A percentile compares a stretch with the other conserved stretches of the same genome.
Conservation (phyloP, 2,888 invertebrate species). For the Erebia palarica region DNA sequence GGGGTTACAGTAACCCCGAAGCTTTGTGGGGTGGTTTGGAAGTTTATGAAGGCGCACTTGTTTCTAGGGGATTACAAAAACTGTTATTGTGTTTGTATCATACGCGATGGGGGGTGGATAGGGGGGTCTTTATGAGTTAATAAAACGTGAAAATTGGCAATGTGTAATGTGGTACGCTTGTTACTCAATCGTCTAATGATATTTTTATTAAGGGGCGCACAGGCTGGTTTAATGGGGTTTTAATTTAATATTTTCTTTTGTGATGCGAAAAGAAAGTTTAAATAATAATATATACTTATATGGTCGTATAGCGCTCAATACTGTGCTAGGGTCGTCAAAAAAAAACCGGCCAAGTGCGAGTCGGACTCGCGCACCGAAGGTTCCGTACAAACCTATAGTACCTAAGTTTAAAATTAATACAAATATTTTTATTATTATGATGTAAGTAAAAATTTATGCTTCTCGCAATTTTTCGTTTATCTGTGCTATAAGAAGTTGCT, state of each 20-base stretch:
- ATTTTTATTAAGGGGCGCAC: constrained; percentile 59
- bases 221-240: constrained; percentile 46
- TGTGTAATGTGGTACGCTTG: constrained; percentile 48
- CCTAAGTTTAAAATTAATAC: no score
- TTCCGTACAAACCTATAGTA: no score
- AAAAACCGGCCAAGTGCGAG: no score
- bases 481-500: no score
- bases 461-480: no score
- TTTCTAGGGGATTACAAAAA: constrained; percentile 76
- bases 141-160: constrained; percentile 70
- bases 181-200: constrained; percentile 51
- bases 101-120: constrained; percentile 41
- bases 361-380: no score
- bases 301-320: no score
- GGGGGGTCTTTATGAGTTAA: constrained; percentile 71
- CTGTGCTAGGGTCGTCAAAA: no score
- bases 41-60: constrained; percentile 78
- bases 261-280: neutral
- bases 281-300: no score
- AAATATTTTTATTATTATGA: no score
- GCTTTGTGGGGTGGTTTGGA: constrained; percentile 74
- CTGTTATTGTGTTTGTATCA: constrained; percentile 72
- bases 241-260: constrained; percentile 19
- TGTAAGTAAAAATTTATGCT: no score
- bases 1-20: constrained; percentile 67